Base-by-base conservation (phyloP, 2,797 vertebrate genomes). In the Yasuhikotakia modesta region DNA sequence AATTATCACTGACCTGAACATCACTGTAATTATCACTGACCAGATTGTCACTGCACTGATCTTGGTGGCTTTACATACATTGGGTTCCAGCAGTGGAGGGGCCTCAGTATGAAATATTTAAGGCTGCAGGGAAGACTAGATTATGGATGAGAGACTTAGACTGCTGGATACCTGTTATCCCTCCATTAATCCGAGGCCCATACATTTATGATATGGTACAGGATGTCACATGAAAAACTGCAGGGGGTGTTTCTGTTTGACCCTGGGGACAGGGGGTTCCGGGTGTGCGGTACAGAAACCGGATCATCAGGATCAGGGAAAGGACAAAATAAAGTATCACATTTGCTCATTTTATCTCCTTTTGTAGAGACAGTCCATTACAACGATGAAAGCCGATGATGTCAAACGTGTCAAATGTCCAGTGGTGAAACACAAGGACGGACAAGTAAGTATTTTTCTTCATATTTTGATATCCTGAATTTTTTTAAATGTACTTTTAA, bases 61-160 rank as follows among this genome's bases (percentile, higher is more conserved):
- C 12, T 58, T 69, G 16, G 13, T 61, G 75, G 43, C 43, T 39
- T 43, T 50, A 50, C n/a, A 27, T 73, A 64, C 46, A 67, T 61
- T 53, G 55, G 72, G 55, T 76, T 76, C 69, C 68, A 73, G 70
- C 72, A 60, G 32, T 46, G 30, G 69, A 79, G 48, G 24, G 27
- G 27, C 10, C 58, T 58, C 61, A 0, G 5, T 93, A 83, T 95
- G 90, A 86, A 95, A 95, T 83, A 95, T 95, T 0, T 91, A 95
- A 0, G 92, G 92, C 0, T 93, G 92, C 0, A 93, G 92, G 73
- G 95, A 92, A 27, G 91, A 92, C 93, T 94, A 93, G 85, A 94
- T 95, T 85, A 95, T 84, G 55, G 67, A 83, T 83, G 79, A 86
- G 78, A 61, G 61, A 61, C 52, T 27, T 48, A 79, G 57, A 24